Evolutionary conservation across 2,113 vertebrate species (phyloP).

Genomic region (Leptosomus discolor): DNA sequence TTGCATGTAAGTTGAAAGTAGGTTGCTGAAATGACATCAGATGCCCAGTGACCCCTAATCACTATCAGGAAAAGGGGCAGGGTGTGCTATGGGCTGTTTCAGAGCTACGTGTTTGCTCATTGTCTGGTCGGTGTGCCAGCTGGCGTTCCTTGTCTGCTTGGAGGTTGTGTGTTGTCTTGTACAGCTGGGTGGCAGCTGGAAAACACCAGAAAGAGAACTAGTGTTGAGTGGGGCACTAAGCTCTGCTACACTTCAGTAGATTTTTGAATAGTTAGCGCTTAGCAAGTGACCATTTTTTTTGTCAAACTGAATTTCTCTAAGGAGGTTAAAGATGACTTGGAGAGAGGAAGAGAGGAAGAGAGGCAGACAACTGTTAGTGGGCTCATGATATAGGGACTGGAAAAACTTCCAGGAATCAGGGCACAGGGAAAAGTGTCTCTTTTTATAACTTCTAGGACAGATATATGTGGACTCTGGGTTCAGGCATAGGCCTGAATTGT

Average conservation of each 20-base stretch:
- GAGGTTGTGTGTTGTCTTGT: no score
- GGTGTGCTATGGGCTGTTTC: background rate
- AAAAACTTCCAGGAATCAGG: background rate
- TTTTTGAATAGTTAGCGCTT: background rate
- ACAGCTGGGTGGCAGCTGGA: background rate
- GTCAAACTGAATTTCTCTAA: background rate
- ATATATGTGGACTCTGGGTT: background rate
- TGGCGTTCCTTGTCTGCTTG: background rate
- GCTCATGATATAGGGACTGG: background rate
- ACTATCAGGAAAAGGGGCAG: no score
- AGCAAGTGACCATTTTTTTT: background rate
- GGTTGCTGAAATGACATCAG: background rate
- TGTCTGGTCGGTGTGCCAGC: rapidly evolving
- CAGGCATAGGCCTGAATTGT: background rate
- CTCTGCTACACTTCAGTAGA: background rate
- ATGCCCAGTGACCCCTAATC: rapidly evolving
- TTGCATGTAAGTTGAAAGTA: background rate
- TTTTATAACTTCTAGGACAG: background rate
- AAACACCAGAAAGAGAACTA: no score
- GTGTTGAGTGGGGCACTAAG: no score
- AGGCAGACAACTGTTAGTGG: background rate
- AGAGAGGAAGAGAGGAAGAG: background rate
- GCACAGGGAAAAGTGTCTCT: background rate
- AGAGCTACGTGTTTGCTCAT: background rate
- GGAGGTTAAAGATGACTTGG: background rate